Conservation (phyloP, 2,888 invertebrate species). For the Synanthedon tipuliformis region DNA sequence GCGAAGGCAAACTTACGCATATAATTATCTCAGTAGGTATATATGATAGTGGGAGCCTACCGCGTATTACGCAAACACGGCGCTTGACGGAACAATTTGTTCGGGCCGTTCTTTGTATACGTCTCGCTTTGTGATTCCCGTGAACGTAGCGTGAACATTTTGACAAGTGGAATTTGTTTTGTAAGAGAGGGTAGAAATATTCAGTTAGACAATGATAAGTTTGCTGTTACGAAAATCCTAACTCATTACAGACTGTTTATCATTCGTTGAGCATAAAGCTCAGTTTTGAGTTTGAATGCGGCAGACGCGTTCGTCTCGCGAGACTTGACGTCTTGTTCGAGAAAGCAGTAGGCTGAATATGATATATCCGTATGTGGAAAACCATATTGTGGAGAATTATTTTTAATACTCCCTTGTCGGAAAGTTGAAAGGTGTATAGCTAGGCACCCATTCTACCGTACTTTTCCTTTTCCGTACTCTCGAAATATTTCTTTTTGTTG, state of each 20-base stretch:
- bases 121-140: conserved; percentile 58
- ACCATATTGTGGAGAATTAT: conserved; percentile 7
- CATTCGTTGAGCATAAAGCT: not conserved
- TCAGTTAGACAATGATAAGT: conserved; percentile 29
- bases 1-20: not conserved
- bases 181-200: conserved; percentile 33
- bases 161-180: conserved; percentile 61
- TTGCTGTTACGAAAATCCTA: conserved; percentile 19
- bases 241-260: conserved; percentile 1
- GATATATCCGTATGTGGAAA: conserved; percentile 3
- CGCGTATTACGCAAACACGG: conserved; percentile 43
- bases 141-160: conserved; percentile 58
- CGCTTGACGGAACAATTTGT: conserved; percentile 59
- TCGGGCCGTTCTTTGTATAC: conserved; percentile 57
- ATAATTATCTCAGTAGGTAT: not conserved
- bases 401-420: conserved; percentile 7
- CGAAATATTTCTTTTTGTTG: not conserved
- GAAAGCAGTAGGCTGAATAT: not conserved
- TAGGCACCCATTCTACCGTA: not conserved
- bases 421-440: conserved; percentile 8
- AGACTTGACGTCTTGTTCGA: not conserved
- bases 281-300: not conserved
- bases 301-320: not conserved
- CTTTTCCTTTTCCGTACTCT: not conserved
- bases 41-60: conserved; percentile 35